phyloP scores from a whole-genome alignment of 2,113 vertebrate species.

The Tonatia bakeri region DNA sequence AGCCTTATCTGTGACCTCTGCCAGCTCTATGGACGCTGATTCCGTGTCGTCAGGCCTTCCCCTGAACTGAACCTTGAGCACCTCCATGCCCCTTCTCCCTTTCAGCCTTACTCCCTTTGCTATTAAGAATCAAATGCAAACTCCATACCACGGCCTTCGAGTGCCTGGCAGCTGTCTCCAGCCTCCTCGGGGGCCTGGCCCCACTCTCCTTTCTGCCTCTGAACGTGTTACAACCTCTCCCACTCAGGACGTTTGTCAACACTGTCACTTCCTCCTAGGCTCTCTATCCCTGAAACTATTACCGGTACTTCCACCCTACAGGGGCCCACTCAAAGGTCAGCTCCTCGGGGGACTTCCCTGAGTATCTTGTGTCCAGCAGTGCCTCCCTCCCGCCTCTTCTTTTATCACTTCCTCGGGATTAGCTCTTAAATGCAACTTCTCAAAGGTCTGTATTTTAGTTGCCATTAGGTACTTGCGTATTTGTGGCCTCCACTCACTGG shows the following conservation, averaged over 20 bases:
- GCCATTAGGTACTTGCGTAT: neutral
- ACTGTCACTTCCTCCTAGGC: neutral
- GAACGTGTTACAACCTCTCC: neutral
- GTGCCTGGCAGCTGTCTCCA: too few relatives aligned
- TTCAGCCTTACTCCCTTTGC: neutral
- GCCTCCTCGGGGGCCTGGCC: accelerated
- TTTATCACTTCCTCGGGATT: neutral
- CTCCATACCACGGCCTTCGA: accelerated
- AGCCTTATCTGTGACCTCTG: accelerated
- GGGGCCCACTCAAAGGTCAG: neutral
- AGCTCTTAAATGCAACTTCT: neutral
- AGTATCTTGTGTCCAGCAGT: neutral
- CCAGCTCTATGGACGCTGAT: neutral
- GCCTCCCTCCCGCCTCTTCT: neutral
- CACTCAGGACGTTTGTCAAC: accelerated
- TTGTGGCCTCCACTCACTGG: neutral
- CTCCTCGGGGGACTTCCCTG: too few relatives aligned
- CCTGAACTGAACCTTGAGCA: neutral
- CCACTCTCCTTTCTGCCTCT: neutral
- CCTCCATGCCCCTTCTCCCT: neutral
- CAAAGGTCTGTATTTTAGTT: accelerated
- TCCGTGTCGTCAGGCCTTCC: neutral
- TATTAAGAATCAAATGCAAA: neutral
- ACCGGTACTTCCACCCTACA: neutral
- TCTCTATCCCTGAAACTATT: neutral